These are phyloP conservation scores for Menura novaehollandiae DNA, from an alignment of 2,113 vertebrate genomes.

Conservation along the genomic window DNA sequence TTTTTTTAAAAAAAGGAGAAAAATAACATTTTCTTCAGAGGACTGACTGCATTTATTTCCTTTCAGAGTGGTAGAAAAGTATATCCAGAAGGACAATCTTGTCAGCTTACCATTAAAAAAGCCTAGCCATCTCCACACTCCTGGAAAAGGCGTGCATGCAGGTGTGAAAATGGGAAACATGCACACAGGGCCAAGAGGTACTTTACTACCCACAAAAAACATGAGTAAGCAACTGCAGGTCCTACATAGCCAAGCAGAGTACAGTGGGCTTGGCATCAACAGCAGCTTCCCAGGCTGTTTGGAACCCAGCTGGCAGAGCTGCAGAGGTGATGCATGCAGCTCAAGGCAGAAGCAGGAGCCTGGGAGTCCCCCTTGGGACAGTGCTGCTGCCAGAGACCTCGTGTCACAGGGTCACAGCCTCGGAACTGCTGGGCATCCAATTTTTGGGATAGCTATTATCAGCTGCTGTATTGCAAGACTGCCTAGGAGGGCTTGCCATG, in stretches of 20 bases:
- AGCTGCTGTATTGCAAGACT: background rate
- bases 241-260: background rate
- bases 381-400: background rate
- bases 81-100: background rate
- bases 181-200: background rate
- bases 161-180: background rate
- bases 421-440: background rate
- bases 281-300: background rate
- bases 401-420: background rate
- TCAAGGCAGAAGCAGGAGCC: no score
- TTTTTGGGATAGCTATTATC: no score
- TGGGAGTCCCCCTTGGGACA: fast-evolving
- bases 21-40: background rate
- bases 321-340: background rate
- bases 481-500: background rate
- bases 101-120: background rate
- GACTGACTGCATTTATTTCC: background rate
- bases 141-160: background rate
- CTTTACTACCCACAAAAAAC: background rate
- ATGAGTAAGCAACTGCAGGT: background rate
- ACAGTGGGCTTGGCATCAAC: background rate
- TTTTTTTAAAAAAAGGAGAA: background rate
- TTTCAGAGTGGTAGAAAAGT: background rate
- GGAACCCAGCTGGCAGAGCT: background rate
- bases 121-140: background rate